A percentile compares a stretch with the other conserved stretches of the same genome.
Evolutionary conservation across 2,888 invertebrate genomes (phyloP).

Genomic region (Timandra comae): DNA sequence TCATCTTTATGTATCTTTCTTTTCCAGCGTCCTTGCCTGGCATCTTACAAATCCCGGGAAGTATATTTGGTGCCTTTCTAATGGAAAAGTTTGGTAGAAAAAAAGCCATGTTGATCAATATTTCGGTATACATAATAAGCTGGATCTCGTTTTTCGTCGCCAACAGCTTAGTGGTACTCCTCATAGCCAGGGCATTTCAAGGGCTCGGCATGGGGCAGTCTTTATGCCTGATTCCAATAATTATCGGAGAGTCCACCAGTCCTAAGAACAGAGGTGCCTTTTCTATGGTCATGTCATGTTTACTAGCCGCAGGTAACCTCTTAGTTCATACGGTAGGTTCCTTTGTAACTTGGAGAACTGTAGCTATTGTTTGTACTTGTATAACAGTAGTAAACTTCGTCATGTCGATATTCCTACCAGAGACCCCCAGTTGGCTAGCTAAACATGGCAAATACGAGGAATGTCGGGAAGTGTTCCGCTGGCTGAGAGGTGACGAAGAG

Average conservation of each 20-base stretch:
- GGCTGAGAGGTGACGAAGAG: constrained; percentile 72
- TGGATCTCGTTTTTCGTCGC: constrained; percentile 68
- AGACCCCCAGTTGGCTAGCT: constrained; percentile 81
- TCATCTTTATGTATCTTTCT: not conserved
- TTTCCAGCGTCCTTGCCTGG: constrained; percentile 36
- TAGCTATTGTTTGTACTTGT: constrained; percentile 62
- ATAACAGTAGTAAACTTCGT: constrained; percentile 62
- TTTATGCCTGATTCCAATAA: constrained; percentile 63
- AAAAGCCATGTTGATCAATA: constrained; percentile 57
- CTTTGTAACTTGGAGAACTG: constrained; percentile 71
- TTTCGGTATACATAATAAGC: constrained; percentile 59
- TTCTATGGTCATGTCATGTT: constrained; percentile 74
- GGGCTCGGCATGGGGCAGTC: constrained; percentile 70
- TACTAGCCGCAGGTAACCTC: constrained; percentile 78
- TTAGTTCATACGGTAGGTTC: constrained; percentile 79
- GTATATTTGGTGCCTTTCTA: constrained; percentile 38
- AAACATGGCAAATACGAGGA: constrained; percentile 68
- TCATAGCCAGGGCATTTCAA: constrained; percentile 44
- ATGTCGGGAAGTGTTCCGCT: constrained; percentile 72
- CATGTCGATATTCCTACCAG: constrained; percentile 62
- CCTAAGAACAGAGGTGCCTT: constrained; percentile 78
- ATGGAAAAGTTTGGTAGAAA: constrained; percentile 72
- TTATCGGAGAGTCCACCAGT: constrained; percentile 75
- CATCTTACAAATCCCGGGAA: constrained; percentile 34
- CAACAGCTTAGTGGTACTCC: constrained; percentile 35